Base-by-base conservation (phyloP, 2,888 invertebrate genomes). In the Agrenia bidenticulata region DNA sequence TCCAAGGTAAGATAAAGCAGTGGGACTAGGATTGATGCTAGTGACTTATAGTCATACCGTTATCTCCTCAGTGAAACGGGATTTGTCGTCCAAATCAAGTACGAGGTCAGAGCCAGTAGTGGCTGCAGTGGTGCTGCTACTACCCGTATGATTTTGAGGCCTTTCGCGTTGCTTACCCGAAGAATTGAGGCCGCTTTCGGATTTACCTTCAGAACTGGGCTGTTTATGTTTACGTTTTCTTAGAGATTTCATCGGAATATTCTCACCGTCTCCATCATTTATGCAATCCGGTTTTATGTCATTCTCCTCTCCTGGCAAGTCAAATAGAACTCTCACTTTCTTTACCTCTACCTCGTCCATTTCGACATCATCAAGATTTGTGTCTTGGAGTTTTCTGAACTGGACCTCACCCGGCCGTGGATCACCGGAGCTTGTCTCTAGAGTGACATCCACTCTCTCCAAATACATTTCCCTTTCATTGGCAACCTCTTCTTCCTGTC, bases 1-100 rank as follows among this genome's bases (percentile, higher is more conserved):
- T 32, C 11, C 4, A 11, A 32, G 11, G 32, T 32, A 32, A 32
- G 4, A 4, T 32, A 32, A 11, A 32, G 32, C 32, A 11, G 32
- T 32, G 32, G 32, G 5, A 32, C 32, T 32, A 7, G n/a, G n/a
- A n/a, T n/a, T n/a, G n/a, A n/a, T n/a, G n/a, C n/a, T n/a, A n/a
- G n/a, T 17, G 45, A 15, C 45, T 45, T 45, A 45, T 45, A 45
- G 45, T 45, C 45, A 89, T 77, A 90, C 90, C 57, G 89, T 89
- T 71, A 90, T 89, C 80, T 90, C 90, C 80, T 90, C 89, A 51
- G 89, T 89, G 80, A 89, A 89, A 77, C 89, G 84, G 79, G 87
- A 89, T 78, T 89, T 89, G 80, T 89, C 89, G 78, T 89, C 89
- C 77, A 89, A 81, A 80, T 89, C 89, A 73, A 90, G 88, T 75